Base-by-base conservation (phyloP, 2,797 vertebrate genomes). In the Mionectes olivaceus region DNA sequence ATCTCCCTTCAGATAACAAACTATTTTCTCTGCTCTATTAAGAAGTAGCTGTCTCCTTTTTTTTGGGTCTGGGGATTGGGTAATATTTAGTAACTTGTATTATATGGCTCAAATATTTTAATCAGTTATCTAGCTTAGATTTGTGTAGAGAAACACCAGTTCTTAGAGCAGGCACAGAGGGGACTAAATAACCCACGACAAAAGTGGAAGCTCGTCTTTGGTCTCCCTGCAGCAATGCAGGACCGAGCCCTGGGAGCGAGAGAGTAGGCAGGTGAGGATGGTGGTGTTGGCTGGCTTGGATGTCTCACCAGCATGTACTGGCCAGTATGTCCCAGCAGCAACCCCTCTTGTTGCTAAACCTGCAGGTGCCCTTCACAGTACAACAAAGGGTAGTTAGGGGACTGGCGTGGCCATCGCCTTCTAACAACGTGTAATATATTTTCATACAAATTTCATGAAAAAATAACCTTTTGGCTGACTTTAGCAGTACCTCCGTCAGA, bases 361-460 rank as follows among this genome's bases (percentile, higher is more conserved):
- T 61, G n/a, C 11, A 32, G 57, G 12, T 17, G 15, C 17, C n/a
- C 33, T 60, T 44, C 24, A 22, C 0, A 4, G 22, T 35, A 23
- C 1, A 0, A 4, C 2, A 6, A 27, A n/a, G 49, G 59, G 4
- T 1, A 0, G 7, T 14, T 44, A 16, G 24, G 25, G 19, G 23
- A 44, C 25, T 27, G 2, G 0, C 4, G 2, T 56, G 53, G 18
- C 28, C 16, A 6, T 49, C 27, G 35, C 4, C 35, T 69, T 82
- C 32, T 46, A 39, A 16, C 7, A 19, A 10, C 1, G 0, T 25
- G 28, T 19, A 65, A 8, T 10, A 0, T 27, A 23, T 81, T 68
- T 71, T 37, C 25, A 13, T 37, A 30, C 15, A 44, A 17, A 11
- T 52, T 60, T 3, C 5, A 8, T 68, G 46, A 16, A 78, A 57